Evolutionary conservation across 2,113 vertebrate species (phyloP).

Genomic region (Heteronetta atricapilla): DNA sequence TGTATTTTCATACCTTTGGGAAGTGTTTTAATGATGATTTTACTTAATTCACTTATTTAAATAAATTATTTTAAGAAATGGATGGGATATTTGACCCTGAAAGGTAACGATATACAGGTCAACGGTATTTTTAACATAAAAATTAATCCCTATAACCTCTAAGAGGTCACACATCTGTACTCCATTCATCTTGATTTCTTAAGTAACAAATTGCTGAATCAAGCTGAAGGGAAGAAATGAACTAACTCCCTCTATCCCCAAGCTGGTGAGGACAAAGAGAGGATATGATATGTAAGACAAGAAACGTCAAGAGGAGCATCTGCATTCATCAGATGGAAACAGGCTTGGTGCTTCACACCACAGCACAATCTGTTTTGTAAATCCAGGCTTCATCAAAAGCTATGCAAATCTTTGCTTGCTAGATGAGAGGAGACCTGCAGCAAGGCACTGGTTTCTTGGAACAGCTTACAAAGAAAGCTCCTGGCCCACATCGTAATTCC

Average conservation of each 20-base stretch:
- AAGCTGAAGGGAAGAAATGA: background rate
- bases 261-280: background rate
- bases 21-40: background rate
- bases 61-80: slow-evolving; percentile 18
- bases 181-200: background rate
- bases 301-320: background rate
- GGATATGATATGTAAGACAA: background rate
- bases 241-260: background rate
- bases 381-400: background rate
- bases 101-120: background rate
- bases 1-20: background rate
- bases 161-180: background rate
- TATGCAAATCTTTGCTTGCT: rapidly evolving
- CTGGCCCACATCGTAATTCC: background rate
- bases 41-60: background rate
- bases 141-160: background rate
- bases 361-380: background rate
- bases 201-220: background rate
- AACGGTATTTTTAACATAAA: slow-evolving; percentile 3
- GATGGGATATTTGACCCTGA: background rate
- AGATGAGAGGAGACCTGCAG: background rate
- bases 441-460: background rate
- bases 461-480: background rate
- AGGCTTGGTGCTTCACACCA: background rate
- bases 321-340: background rate